Evolutionary conservation across 64 coral and sea anemone species (phyloP).

Genomic region (Montipora efflorescens): DNA sequence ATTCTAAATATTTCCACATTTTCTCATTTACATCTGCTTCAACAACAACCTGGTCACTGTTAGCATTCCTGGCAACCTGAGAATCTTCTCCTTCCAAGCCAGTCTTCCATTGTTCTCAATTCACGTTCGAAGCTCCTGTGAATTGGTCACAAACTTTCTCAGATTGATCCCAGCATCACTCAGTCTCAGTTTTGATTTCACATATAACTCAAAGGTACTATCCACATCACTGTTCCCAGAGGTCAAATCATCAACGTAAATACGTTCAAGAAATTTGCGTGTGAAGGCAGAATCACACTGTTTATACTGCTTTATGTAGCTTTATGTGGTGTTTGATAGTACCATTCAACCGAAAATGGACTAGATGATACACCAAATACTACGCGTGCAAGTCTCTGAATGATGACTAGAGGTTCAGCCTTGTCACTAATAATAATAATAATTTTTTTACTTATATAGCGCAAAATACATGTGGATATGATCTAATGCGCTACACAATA

Average conservation of each 20-base stretch:
- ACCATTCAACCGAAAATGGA: constrained; percentile 10
- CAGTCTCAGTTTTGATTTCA: constrained; percentile 28
- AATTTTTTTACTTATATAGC: too few relatives aligned
- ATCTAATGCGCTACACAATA: too few relatives aligned
- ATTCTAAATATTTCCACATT: too few relatives aligned
- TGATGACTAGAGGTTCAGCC: constrained; percentile 15
- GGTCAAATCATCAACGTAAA: neutral
- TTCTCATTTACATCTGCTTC: too few relatives aligned
- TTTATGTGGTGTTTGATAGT: constrained; percentile 22
- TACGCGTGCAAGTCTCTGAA: constrained; percentile 24
- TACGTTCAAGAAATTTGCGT: neutral
- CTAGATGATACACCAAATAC: constrained; percentile 42
- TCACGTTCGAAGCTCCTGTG: neutral
- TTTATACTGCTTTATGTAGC: constrained; percentile 17
- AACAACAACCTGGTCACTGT: too few relatives aligned
- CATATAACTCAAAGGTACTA: neutral
- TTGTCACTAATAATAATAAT: constrained; percentile 14
- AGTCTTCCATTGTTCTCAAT: too few relatives aligned
- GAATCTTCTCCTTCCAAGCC: too few relatives aligned
- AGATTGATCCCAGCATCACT: neutral
- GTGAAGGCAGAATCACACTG: neutral
- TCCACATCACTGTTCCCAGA: constrained; percentile 2
- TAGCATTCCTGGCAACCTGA: too few relatives aligned
- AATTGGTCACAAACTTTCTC: constrained; percentile 50
- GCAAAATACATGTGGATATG: too few relatives aligned